These are phyloP conservation scores for Elephas maximus DNA, from an alignment of 2,113 vertebrate genomes.

Conservation along the genomic window DNA sequence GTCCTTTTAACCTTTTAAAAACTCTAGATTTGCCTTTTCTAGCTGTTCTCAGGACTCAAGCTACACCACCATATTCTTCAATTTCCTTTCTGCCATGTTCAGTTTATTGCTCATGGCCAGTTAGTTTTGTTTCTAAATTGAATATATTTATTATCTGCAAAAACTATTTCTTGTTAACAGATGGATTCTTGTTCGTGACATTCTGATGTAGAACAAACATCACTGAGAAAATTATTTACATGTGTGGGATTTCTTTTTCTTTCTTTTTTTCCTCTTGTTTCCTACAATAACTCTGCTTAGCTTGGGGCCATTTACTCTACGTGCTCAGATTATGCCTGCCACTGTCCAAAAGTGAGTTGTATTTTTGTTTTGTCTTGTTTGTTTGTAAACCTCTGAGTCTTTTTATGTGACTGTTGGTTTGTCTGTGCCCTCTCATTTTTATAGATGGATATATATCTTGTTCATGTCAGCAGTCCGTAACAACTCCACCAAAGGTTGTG, in stretches of 20 bases:
- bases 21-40: accelerated
- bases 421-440: background rate
- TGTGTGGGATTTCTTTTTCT: background rate
- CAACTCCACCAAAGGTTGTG: accelerated
- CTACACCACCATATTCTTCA: accelerated
- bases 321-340: background rate
- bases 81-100: background rate
- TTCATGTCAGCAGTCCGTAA: too few relatives aligned
- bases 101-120: accelerated
- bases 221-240: background rate
- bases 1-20: background rate
- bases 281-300: background rate
- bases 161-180: background rate
- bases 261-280: too few relatives aligned
- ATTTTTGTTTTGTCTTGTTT: background rate
- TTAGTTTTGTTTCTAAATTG: background rate
- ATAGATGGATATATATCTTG: accelerated
- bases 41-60: background rate
- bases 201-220: background rate
- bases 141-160: too few relatives aligned
- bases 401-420: background rate
- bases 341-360: background rate
- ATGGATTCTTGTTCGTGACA: background rate
- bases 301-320: accelerated
- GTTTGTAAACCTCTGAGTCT: background rate